Percentiles rank a stretch among this genome's conserved stretches.
These are phyloP conservation scores for Pogonomyrmex barbatus DNA, from an alignment of 1,140 invertebrate genomes.

Conservation along the genomic window DNA sequence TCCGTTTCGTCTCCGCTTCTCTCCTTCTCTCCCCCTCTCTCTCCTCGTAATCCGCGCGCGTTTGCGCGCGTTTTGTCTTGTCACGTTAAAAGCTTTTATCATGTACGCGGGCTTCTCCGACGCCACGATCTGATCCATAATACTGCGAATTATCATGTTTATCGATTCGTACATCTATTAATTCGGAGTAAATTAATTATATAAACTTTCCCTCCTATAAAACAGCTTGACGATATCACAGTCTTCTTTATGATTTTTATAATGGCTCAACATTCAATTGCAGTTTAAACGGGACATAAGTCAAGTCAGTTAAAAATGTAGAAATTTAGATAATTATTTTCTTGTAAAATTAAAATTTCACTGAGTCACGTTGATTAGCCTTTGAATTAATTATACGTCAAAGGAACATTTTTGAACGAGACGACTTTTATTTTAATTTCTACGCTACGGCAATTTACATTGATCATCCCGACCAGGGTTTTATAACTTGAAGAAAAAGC, in stretches of 20 bases:
- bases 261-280: not conserved
- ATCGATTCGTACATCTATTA: not conserved
- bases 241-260: not conserved
- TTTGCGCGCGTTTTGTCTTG: constrained; percentile 40
- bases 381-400: not conserved
- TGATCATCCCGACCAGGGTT: not conserved
- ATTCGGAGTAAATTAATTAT: not conserved
- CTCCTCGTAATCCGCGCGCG: not conserved
- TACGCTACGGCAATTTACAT: not conserved
- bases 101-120: not conserved
- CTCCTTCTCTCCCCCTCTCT: not conserved
- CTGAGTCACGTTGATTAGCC: not conserved
- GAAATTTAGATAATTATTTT: constrained; percentile 9
- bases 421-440: not conserved
- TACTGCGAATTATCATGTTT: constrained; percentile 9
- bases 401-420: constrained; percentile 10
- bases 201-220: not conserved
- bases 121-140: not conserved
- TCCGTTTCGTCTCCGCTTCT: not conserved
- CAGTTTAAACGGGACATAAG: not conserved
- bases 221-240: not conserved
- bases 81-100: constrained; percentile 31
- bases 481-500: constrained; percentile 20
- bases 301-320: not conserved
- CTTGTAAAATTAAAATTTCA: not conserved